Evolutionary conservation across 2,797 vertebrate genomes (phyloP).

Genomic region (Channa striata): DNA sequence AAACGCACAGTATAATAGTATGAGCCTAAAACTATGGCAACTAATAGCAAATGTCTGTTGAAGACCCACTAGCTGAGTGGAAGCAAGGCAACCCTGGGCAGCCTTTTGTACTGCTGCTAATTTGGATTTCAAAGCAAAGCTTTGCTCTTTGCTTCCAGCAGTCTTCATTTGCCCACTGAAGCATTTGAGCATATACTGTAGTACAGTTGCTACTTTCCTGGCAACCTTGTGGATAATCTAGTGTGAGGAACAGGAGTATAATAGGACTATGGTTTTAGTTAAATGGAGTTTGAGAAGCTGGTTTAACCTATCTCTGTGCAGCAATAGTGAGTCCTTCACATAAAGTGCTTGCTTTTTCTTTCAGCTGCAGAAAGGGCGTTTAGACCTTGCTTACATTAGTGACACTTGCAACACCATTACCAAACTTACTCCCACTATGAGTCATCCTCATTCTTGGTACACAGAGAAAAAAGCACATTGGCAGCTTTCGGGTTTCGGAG

Average conservation of each 20-base stretch:
- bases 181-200: conserved; percentile 38
- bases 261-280: conserved; percentile 5
- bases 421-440: background rate
- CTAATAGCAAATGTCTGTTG: conserved; percentile 5
- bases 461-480: background rate
- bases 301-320: conserved; percentile 21
- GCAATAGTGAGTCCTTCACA: conserved; percentile 10
- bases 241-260: conserved; percentile 30
- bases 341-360: conserved; percentile 16
- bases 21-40: conserved; percentile 25
- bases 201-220: conserved; percentile 37
- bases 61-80: conserved; percentile 55
- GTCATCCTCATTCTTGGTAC: conserved; percentile 8
- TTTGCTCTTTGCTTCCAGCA: conserved; percentile 47
- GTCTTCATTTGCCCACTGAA: conserved; percentile 54
- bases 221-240: conserved; percentile 35
- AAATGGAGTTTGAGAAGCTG: conserved; percentile 16
- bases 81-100: conserved; percentile 48
- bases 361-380: conserved; percentile 5
- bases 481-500: conserved; percentile 7
- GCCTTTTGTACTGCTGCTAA: conserved; percentile 57
- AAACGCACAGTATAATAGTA: background rate
- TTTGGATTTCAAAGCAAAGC: conserved; percentile 63
- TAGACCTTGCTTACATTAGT: conserved; percentile 19
- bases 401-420: conserved; percentile 28